Base-by-base conservation (phyloP, 1,140 invertebrate genomes). In the Nasonia giraulti region DNA sequence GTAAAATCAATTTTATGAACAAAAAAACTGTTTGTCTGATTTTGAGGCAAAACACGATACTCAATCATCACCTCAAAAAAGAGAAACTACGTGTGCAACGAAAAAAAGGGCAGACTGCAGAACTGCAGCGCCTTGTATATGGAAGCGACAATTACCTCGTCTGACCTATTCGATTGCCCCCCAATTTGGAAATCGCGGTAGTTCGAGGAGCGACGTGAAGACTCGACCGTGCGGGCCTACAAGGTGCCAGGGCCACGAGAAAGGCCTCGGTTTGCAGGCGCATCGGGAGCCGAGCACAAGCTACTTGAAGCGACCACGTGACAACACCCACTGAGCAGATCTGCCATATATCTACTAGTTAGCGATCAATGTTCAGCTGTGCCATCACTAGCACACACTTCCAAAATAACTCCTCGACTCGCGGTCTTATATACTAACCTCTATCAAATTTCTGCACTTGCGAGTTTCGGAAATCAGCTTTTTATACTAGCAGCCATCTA, bases 281-380 rank as follows among this genome's bases (percentile, higher is more conserved):
- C 92, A 93, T 93, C 94, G 93, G 92, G 93, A 93, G 91, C 87
- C 91, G 88, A 92, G 92, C 92, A 92, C 92, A 93, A 87, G 93
- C 93, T 94, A 93, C 93, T 93, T 93, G 92, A 94, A 93, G 93
- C 93, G 93, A 94, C 93, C 93, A 94, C 91, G 93, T 94, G 93
- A 94, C 93, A 93, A 93, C 93, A 94, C 93, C 89, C 91, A 94
- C 94, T 95, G 94, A 94, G 94, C 94, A 95, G 94, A 95, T 95
- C 94, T 94, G 94, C 94, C 92, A 93, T 89, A 89, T 86, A 88
- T 92, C 89, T 89, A 91, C 89, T 77, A 90, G 91, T 91, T 93
- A 94, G 94, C 94, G 94, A 95, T 94, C 94, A 93, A 94, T 95
- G 94, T 94, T 94, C 94, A 95, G 94, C 92, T 94, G 94, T 94